Evolutionary conservation across 2,113 vertebrate genomes (phyloP).

Genomic region (Phoxinus phoxinus): DNA sequence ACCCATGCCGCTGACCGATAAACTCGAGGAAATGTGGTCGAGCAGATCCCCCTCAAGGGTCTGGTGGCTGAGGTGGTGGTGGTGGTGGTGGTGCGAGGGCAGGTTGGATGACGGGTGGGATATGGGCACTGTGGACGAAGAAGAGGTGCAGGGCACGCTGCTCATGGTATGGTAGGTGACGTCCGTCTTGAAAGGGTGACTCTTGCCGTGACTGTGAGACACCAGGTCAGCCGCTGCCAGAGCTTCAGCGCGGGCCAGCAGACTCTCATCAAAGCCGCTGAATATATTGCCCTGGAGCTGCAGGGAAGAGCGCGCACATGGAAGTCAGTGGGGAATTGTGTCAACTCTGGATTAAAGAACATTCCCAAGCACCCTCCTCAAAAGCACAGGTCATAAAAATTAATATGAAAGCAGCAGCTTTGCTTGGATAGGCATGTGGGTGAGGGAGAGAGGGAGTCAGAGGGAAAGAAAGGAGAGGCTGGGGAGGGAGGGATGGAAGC

Average conservation of each 20-base stretch:
- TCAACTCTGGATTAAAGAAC: constrained; percentile 90
- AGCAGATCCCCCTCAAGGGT: constrained; percentile 88
- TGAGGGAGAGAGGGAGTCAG: constrained; percentile 65
- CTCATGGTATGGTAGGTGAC: constrained; percentile 94
- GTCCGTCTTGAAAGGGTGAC: constrained; percentile 93
- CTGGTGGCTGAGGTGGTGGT: constrained; percentile 79
- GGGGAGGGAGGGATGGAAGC: constrained; percentile 58
- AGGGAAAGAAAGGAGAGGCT: constrained; percentile 65
- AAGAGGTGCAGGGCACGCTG: constrained; percentile 87
- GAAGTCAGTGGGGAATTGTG: constrained; percentile 89
- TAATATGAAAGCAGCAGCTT: constrained; percentile 88
- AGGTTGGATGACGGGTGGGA: constrained; percentile 80
- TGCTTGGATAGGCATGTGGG: constrained; percentile 86
- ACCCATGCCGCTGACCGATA: constrained; percentile 85
- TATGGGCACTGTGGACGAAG: constrained; percentile 83
- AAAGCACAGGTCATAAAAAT: constrained; percentile 97
- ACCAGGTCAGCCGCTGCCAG: constrained; percentile 94
- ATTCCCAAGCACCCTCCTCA: constrained; percentile 88
- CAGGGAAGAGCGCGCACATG: constrained; percentile 48
- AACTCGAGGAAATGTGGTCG: constrained; percentile 87
- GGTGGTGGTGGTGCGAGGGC: constrained; percentile 80
- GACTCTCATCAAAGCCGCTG: constrained; percentile 96
- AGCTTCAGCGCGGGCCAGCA: constrained; percentile 96
- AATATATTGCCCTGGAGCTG: constrained; percentile 99
- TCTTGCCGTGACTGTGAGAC: constrained; percentile 91